Base-by-base conservation (phyloP, 1,140 invertebrate species). In the Hypothenemus hampei region DNA sequence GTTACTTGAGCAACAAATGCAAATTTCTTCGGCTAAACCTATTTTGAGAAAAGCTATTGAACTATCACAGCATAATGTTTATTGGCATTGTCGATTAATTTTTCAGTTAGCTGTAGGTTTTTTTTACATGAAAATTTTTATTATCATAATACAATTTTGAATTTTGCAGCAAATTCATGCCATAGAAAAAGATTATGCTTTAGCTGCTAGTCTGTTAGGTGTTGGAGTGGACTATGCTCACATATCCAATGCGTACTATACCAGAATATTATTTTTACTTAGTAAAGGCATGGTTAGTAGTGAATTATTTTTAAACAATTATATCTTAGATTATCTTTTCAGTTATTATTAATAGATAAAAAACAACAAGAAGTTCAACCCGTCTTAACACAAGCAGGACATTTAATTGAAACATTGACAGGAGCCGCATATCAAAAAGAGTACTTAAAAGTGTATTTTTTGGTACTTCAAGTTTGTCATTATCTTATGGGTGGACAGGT, bases 81-180 rank as follows among this genome's bases (percentile, higher is more conserved):
- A 94, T 71, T 98, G 94, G 94, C 93, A 97, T 74, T 97, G 93
- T 75, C 82, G 94, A 70, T 78, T 98, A 55, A 85, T 98, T 63
- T 94, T 98, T 72, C 93, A 97, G 73, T 75, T 97, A 62, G 91
- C 94, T 57, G 91, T 94, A 79, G 86, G 86, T 83, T 40, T 53
- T n/a, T 65, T 43, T 33, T 39, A 39, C 16, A 18, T 18, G 7
- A 13, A 11, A 16, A 10, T 39, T 8, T 8, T 19, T 8, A 13
- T 39, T 39, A 39, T 13, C 11, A 2, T 1, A 31, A 29, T 31
- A 31, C 29, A 11, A 21, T 1, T 20, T 24, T 11, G 54, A 72
- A 47, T 61, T 71, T 76, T 77, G 19, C 66, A 91, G 90, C 93
- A 97, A 89, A 89, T 97, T 57, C 90, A 96, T 76, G 88, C 91